A percentile compares a stretch with the other conserved stretches of the same genome.
Evolutionary conservation across 2,113 vertebrate genomes (phyloP).

Genomic region (Garra rufa): DNA sequence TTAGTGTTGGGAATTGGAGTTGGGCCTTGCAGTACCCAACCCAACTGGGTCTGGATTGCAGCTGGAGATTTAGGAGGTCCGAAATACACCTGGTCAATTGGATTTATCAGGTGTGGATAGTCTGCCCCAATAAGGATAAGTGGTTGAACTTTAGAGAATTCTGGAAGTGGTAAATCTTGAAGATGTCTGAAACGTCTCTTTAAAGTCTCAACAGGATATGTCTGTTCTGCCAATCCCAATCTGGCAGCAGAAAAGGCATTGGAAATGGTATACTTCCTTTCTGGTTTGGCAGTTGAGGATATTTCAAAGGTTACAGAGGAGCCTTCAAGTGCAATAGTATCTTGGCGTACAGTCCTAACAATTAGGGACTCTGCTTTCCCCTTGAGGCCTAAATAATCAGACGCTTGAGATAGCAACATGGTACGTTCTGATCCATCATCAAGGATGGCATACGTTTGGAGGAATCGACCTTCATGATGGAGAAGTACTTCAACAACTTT

Average conservation of each 20-base stretch:
- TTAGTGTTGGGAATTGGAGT: neutral
- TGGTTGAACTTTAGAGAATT: too few relatives aligned
- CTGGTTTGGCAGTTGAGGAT: neutral
- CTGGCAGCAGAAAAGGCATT: neutral
- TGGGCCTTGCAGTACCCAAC: neutral
- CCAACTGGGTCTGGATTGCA: neutral
- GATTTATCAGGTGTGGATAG: neutral
- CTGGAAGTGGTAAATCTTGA: too few relatives aligned
- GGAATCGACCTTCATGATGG: neutral
- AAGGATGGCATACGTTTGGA: neutral
- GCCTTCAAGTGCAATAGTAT: neutral
- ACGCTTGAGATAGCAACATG: neutral
- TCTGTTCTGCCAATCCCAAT: neutral
- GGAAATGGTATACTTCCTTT: neutral
- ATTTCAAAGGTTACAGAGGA: neutral
- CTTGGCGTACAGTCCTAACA: neutral
- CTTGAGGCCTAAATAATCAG: neutral
- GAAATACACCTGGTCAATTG: neutral
- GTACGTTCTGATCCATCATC: neutral
- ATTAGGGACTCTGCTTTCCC: neutral
- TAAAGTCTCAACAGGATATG: neutral
- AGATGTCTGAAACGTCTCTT: too few relatives aligned
- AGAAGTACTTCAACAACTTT: constrained; percentile 10
- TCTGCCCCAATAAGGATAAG: too few relatives aligned
- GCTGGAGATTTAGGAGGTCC: neutral